Conservation (phyloP, 2,113 vertebrate genomes). For the Tauraco erythrolophus region DNA sequence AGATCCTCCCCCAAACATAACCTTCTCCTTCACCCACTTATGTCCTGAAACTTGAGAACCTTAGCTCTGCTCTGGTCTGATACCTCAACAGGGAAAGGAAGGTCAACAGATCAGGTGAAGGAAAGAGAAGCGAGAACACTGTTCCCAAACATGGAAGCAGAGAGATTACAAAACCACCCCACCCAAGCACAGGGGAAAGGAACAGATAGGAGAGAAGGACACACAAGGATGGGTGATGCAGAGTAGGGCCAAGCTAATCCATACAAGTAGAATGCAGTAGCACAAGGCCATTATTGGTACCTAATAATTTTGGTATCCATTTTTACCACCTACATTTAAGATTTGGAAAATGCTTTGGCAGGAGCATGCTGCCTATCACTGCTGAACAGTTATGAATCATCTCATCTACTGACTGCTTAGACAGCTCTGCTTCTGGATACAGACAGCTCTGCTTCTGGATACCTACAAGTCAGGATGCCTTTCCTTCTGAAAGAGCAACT, state of each 20-base stretch:
- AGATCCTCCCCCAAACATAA: neutral
- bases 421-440: neutral
- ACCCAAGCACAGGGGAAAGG: neutral
- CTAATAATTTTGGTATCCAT: neutral
- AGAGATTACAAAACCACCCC: neutral
- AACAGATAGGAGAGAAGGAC: neutral
- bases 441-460: neutral
- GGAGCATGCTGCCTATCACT: neutral
- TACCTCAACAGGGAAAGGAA: neutral
- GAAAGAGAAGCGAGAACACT: neutral
- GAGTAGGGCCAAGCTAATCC: neutral
- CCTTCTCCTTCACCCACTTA: neutral
- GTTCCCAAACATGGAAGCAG: neutral
- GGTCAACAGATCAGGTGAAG: neutral
- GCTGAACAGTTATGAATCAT: neutral
- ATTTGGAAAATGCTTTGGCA: neutral
- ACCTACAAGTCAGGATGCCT: neutral
- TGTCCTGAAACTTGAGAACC: neutral
- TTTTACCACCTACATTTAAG: neutral
- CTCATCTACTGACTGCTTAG: neutral
- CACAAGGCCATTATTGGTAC: neutral
- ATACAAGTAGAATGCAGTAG: neutral
- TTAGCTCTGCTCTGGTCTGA: neutral
- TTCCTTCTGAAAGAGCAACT: neutral
- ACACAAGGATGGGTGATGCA: neutral